Evolutionary conservation across 37 sponge, comb jelly and placozoan species (phyloP).

Genomic region (Bolinopsis microptera): DNA sequence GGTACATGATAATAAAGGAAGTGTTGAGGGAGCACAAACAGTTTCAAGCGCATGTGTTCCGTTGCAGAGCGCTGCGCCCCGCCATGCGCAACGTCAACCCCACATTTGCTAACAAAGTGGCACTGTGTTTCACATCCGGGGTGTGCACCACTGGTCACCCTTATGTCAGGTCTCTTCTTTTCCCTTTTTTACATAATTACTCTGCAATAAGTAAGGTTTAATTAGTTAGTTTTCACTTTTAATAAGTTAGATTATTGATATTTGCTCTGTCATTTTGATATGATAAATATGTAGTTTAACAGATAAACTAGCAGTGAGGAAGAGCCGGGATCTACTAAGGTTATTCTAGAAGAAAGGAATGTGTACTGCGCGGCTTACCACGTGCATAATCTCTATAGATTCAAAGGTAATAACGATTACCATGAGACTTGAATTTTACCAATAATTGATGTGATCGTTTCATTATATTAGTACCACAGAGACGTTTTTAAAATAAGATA

Average conservation of each 20-base stretch:
- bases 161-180: slow-evolving; percentile 26
- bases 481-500: no score
- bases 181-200: no score
- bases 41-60: slow-evolving; percentile 64
- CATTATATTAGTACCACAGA: no score
- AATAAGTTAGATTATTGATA: no score
- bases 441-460: no score
- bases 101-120: slow-evolving; percentile 60
- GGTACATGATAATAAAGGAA: slow-evolving; percentile 54
- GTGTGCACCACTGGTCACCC: slow-evolving; percentile 48
- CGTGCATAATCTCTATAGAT: slow-evolving; percentile 39
- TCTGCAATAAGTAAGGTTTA: no score
- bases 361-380: slow-evolving; percentile 67
- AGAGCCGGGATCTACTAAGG: background rate
- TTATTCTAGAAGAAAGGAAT: slow-evolving; percentile 65
- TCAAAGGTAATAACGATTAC: slow-evolving; percentile 1
- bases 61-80: slow-evolving; percentile 44
- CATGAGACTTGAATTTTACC: no score
- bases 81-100: slow-evolving; percentile 51
- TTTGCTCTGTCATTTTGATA: no score
- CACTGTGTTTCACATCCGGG: slow-evolving; percentile 36
- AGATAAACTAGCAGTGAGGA: slow-evolving; percentile 62
- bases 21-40: background rate
- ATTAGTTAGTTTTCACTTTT: no score
- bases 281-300: no score